Evolutionary conservation across 1,140 invertebrate genomes (phyloP), one percentile per base, ranked within the genome.

Genomic region (Piezodorus guildinii): DNA sequence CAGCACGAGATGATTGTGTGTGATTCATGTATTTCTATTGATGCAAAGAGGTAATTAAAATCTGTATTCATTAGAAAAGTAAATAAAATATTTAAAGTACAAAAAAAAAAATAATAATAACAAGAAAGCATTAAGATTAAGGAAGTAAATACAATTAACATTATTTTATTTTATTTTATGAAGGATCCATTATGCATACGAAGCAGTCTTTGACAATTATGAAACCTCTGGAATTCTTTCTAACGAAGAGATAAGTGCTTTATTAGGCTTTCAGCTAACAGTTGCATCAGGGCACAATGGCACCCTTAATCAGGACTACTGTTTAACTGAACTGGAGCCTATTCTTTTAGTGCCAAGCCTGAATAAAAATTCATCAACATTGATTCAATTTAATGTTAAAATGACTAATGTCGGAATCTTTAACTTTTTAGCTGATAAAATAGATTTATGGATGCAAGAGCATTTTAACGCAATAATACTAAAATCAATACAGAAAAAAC

Each of bases 391-490:
- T n/a, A 51, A 51, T 10, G 17, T 45, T 16, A 21, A 60, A 19
- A 16, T 56, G 27, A 19, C 25, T 14, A 58, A 45, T 21, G 25
- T 51, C 6, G 58, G 39, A 27, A 43, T 60, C 3, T 56, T 62
- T 15, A 65, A 62, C 23, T 65, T 65, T 49, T 21, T 65, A 25
- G 60, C 59, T n/a, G 64, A 65, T 39, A 19, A 62, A 8, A 17
- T 65, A 15, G 64, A 65, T 23, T 16, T 16, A 12, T 65, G 64
- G 64, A 54, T 65, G 39, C 21, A 51, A 15, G 16, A 44, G 16
- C 64, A 65, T 59, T 65, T 65, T 19, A 65, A 65, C 34, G 34
- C 34, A 25, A 60, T 59, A 43, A 60, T 65, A 16, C 16, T 16
- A 17, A 10, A 45, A 16, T 21, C n/a, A 19, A 52, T 65, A 39